A percentile compares a stretch with the other conserved stretches of the same genome.
phyloP scores from a whole-genome alignment of 1,140 invertebrate species.

The Magallana gigas region DNA sequence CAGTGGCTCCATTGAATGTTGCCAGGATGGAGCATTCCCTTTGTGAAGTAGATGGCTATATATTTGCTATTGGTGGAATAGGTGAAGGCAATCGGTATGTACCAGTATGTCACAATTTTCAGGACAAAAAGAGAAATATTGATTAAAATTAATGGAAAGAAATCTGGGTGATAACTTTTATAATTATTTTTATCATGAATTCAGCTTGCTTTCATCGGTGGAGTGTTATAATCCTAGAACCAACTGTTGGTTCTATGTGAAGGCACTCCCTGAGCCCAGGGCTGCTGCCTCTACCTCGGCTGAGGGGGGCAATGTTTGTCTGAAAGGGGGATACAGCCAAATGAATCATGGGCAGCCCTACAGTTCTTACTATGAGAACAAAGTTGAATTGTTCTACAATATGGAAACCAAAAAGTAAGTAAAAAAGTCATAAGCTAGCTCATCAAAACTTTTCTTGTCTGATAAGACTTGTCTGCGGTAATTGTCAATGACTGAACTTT shows the following conservation, averaged over 20 bases:
- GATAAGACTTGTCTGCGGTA: too few species aligned
- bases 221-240: constrained; percentile 56
- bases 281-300: constrained; percentile 40
- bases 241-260: constrained; percentile 51
- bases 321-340: constrained; percentile 58
- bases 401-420: constrained; percentile 50
- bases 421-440: not conserved
- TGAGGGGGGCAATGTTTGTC: constrained; percentile 50
- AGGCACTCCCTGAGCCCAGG: constrained; percentile 48
- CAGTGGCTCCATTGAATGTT: not conserved
- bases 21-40: constrained; percentile 8
- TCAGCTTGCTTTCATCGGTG: constrained; percentile 36
- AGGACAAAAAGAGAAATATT: too few species aligned
- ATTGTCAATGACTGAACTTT: too few species aligned
- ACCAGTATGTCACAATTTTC: not conserved
- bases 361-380: constrained; percentile 21
- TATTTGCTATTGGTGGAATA: constrained; percentile 8
- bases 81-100: constrained; percentile 2
- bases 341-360: not conserved
- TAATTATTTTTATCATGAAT: too few species aligned
- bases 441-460: too few species aligned
- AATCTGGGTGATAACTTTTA: too few species aligned
- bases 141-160: too few species aligned
- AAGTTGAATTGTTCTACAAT: constrained; percentile 53
- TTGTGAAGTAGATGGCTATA: not conserved